Evolutionary conservation across 2,888 invertebrate genomes (phyloP).

Genomic region (Drosophila seclusa): DNA sequence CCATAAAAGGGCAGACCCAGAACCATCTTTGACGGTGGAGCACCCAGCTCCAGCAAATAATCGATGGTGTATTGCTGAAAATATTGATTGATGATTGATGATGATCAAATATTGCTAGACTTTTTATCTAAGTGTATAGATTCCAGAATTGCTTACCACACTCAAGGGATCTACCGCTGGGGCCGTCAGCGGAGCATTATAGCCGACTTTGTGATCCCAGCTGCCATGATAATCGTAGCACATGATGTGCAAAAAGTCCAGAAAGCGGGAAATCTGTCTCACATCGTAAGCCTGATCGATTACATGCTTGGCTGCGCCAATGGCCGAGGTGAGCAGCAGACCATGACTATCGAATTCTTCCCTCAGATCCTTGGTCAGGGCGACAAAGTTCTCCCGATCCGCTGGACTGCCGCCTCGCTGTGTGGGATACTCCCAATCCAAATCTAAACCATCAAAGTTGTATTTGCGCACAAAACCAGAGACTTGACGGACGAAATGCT

Average conservation of each 20-base stretch:
- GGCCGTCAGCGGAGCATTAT: constrained; percentile 90
- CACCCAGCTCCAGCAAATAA: constrained; percentile 90
- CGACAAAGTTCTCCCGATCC: constrained; percentile 92
- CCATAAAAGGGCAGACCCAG: constrained; percentile 94
- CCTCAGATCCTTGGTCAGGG: constrained; percentile 91
- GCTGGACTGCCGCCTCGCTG: constrained; percentile 90
- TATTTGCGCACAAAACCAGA: constrained; percentile 87
- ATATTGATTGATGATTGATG: constrained; percentile 12
- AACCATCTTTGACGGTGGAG: constrained; percentile 91
- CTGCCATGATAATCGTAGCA: constrained; percentile 95
- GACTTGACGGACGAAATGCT: constrained; percentile 89
- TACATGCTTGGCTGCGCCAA: constrained; percentile 91
- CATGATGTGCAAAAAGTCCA: constrained; percentile 93
- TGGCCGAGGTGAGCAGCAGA: constrained; percentile 91
- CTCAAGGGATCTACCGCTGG: constrained; percentile 86
- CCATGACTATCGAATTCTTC: constrained; percentile 89
- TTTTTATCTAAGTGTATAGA: neutral
- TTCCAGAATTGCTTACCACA: constrained; percentile 87
- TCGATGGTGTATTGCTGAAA: constrained; percentile 90
- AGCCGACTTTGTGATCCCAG: constrained; percentile 91
- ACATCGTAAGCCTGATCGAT: constrained; percentile 93
- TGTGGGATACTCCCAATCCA: constrained; percentile 94
- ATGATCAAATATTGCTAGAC: neutral
- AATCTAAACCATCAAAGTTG: constrained; percentile 84
- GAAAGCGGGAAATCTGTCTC: constrained; percentile 88